Percentiles rank a stretch among this genome's conserved stretches.
These are phyloP conservation scores for Acipenser ruthenus DNA, from an alignment of 2,797 vertebrate genomes.

Conservation along the genomic window DNA sequence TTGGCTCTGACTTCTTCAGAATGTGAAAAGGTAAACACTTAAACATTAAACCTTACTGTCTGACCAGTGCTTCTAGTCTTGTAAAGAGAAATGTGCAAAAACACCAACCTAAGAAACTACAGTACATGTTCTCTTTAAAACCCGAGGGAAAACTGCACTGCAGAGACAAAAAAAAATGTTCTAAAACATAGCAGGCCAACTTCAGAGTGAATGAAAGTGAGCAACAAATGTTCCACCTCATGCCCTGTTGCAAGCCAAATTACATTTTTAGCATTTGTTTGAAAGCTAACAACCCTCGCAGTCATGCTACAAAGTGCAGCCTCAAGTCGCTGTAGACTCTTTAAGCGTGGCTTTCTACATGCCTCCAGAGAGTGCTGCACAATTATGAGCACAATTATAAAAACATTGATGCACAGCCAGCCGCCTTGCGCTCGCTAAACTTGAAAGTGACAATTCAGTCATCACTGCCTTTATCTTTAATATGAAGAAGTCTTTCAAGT, in stretches of 20 bases:
- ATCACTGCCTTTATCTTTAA: constrained; percentile 32
- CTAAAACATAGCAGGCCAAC: constrained; percentile 4
- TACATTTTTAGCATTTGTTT: constrained; percentile 12
- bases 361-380: constrained; percentile 26
- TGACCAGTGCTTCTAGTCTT: too few species aligned
- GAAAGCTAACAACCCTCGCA: constrained; percentile 20
- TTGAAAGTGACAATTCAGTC: constrained; percentile 30
- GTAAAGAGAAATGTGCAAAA: neutral
- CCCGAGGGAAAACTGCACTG: neutral
- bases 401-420: constrained; percentile 30
- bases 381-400: constrained; percentile 40
- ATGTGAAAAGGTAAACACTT: too few species aligned
- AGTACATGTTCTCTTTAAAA: neutral
- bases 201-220: neutral
- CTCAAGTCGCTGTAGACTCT: constrained; percentile 17
- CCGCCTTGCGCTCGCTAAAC: constrained; percentile 17
- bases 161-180: neutral
- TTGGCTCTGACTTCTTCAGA: too few species aligned
- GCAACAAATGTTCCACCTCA: constrained; percentile 4
- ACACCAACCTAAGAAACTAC: neutral
- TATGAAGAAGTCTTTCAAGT: constrained; percentile 35
- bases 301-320: constrained; percentile 15
- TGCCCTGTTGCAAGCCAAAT: constrained; percentile 6
- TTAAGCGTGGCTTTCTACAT: constrained; percentile 10
- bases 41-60: too few species aligned